Percentiles rank a stretch among this genome's conserved stretches.
Conservation (phyloP, 1,140 invertebrate species). For the Sinonovacula constricta region DNA sequence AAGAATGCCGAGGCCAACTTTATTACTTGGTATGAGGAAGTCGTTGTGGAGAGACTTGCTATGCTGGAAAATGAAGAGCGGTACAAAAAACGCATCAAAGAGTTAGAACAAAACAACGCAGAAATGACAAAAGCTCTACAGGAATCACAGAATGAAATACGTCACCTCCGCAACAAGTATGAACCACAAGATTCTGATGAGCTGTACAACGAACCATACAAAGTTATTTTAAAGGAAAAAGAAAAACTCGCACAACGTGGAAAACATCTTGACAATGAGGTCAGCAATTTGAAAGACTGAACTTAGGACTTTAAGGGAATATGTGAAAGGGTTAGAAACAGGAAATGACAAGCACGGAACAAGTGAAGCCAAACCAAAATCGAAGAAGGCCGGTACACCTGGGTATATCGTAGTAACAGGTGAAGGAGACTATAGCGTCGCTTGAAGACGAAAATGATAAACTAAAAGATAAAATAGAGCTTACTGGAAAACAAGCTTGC, state of each 20-base stretch:
- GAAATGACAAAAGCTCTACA: constrained; percentile 8
- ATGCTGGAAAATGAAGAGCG: constrained; percentile 11
- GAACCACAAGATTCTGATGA: constrained; percentile 12
- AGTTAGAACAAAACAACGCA: constrained; percentile 3
- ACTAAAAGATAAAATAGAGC: neutral
- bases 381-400: too few relatives aligned
- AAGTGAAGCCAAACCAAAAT: neutral
- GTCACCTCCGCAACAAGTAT: constrained; percentile 21
- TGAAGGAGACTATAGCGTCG: neutral
- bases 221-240: neutral
- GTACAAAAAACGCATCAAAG: constrained; percentile 13
- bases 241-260: neutral
- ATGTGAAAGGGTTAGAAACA: neutral
- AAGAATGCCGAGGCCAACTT: constrained; percentile 34
- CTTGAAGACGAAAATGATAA: constrained; percentile 4
- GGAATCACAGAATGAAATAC: constrained; percentile 12
- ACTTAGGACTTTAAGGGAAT: neutral
- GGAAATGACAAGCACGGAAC: neutral
- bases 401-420: constrained; percentile 11
- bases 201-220: constrained; percentile 11
- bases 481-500: neutral
- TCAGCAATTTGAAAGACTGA: constrained; percentile 9
- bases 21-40: constrained; percentile 36
- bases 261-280: neutral
- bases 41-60: constrained; percentile 1